Evolutionary conservation across 30 jellyfish, hydroid and myxozoan species (phyloP), one percentile per base, ranked within the genome.

Genomic region (Aurelia aurita): DNA sequence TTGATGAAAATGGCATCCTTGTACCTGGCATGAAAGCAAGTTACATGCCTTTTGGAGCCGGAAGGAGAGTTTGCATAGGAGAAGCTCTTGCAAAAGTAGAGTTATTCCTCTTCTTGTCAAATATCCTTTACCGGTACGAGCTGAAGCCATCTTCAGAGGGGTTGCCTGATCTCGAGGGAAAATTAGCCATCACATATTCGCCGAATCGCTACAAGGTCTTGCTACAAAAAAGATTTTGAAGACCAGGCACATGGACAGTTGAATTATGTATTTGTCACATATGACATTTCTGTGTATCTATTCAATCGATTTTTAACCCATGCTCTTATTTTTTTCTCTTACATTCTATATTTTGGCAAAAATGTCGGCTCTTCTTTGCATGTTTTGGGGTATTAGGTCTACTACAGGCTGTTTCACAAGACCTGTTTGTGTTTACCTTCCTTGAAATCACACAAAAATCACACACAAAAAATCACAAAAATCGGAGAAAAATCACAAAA

Each of bases 21-120:
- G 78, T 49, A 8, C 75, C 81, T 19, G 89, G 97, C 9, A 74
- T 31, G 25, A 69, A 78, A n/a, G 22, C 63, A 21, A 60, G 90
- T 20, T 80, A 66, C 73, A 76, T 93, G 70, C 98, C 98, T 1
- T 93, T 93, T 63, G 89, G 97, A 32, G 98, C 98, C 20, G 98
- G 98, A 22, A 67, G 94, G 34, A 79, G 98, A 65, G 91, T 74
- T n/a, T 93, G 98, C 62, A 27, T 93, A 14, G 98, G 97, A 3
- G 98, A 93, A 64, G 69, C 89, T 9, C 85, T 87, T 46, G 98
- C 97, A n/a, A 93, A 73, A 83, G 57, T 65, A 53, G 96, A 87
- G 66, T 35, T 86, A 65, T 91, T 85, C 57, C 44, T 91, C 34
- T 77, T 91, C 35, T 67, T 85, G 19, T 58, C 96, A 8, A 61